Evolutionary conservation across 2,113 vertebrate species (phyloP).

Genomic region (Dicerorhinus sumatrensis): DNA sequence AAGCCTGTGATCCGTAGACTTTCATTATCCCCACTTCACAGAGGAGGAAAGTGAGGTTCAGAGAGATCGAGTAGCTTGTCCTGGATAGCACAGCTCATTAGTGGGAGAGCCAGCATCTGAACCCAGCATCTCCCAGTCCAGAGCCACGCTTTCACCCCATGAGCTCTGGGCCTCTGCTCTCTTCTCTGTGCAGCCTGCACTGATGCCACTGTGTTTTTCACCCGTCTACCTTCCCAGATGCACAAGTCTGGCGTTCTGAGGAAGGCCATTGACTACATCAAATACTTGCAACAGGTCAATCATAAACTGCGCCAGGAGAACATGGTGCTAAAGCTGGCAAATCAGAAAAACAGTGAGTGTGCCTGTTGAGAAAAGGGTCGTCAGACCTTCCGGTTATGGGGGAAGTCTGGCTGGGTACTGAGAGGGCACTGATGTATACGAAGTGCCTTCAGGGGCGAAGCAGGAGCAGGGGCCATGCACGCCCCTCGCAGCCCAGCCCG

Average conservation of each 20-base stretch:
- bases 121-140: fast-evolving
- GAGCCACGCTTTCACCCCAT: not conserved
- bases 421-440: fast-evolving
- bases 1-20: not conserved
- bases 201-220: not conserved
- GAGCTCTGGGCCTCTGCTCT: not conserved
- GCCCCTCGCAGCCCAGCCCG: not conserved
- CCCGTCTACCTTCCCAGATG: constrained; percentile 83
- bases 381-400: not conserved
- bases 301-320: constrained; percentile 98
- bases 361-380: not conserved
- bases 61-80: not conserved
- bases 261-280: constrained; percentile 99
- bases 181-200: fast-evolving
- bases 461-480: not conserved
- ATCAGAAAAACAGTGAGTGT: constrained; percentile 96
- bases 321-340: constrained; percentile 95
- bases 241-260: constrained; percentile 97
- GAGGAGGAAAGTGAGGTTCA: not conserved
- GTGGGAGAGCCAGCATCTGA: not conserved
- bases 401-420: not conserved
- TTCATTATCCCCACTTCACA: not conserved
- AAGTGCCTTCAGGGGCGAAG: not conserved
- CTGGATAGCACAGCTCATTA: not conserved
- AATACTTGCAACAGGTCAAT: constrained; percentile 97